Percentiles rank a stretch among this genome's conserved stretches.
phyloP scores from a whole-genome alignment of 2,113 vertebrate species.

The Sander vitreus region DNA sequence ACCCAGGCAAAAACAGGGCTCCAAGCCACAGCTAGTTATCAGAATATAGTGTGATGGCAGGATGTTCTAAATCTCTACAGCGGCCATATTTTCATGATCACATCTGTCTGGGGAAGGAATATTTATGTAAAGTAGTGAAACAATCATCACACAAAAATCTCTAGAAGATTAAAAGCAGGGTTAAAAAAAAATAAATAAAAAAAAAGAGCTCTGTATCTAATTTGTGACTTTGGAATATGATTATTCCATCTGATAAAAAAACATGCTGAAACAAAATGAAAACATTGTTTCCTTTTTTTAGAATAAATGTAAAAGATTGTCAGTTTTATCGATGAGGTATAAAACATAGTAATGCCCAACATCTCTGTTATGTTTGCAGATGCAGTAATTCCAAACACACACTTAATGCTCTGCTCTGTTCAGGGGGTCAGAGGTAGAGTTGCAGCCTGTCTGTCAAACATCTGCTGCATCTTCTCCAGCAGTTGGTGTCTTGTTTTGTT shows the following conservation, averaged over 20 bases:
- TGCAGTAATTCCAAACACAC: neutral
- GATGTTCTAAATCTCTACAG: constrained; percentile 29
- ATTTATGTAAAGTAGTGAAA: constrained; percentile 31
- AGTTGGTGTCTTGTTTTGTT: constrained; percentile 6
- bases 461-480: constrained; percentile 6
- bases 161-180: constrained; percentile 7
- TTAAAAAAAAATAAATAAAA: constrained; percentile 2
- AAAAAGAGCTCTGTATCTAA: constrained; percentile 1
- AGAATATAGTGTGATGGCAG: neutral
- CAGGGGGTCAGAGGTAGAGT: neutral
- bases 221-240: constrained; percentile 2
- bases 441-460: neutral
- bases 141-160: constrained; percentile 23
- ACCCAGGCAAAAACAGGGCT: neutral
- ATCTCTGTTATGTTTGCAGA: constrained; percentile 11
- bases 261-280: neutral
- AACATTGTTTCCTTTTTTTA: neutral
- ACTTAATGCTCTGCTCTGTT: neutral
- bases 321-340: neutral
- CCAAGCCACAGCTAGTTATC: neutral
- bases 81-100: constrained; percentile 16
- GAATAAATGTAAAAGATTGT: neutral
- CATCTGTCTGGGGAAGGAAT: constrained; percentile 8
- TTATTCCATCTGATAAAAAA: neutral
- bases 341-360: neutral